These are phyloP conservation scores for Daktulosphaira vitifoliae DNA, from an alignment of 1,140 invertebrate genomes.

Conservation along the genomic window DNA sequence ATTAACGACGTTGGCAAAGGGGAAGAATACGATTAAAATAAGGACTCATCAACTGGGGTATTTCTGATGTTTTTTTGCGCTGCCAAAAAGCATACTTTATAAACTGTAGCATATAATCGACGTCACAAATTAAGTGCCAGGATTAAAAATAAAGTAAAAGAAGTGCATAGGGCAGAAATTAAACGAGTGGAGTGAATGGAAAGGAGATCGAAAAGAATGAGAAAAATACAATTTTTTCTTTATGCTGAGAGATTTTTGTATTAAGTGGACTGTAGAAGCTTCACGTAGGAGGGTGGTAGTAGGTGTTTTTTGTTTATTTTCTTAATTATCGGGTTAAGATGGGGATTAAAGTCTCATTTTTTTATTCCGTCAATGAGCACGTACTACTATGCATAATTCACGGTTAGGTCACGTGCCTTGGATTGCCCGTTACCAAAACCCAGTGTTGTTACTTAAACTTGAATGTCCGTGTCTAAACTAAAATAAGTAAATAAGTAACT, in stretches of 20 bases:
- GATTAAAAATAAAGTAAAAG: slow-evolving; percentile 12
- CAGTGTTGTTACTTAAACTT: background rate
- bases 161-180: background rate
- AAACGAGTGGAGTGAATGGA: background rate
- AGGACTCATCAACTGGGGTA: background rate
- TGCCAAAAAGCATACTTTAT: background rate
- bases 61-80: slow-evolving; percentile 3
- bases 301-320: slow-evolving; percentile 21
- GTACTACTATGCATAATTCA: slow-evolving; percentile 24
- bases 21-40: slow-evolving; percentile 17
- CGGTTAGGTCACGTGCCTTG: slow-evolving; percentile 18
- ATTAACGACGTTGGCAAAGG: slow-evolving; percentile 17
- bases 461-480: background rate
- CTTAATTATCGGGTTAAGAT: slow-evolving; percentile 33
- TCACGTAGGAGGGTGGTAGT: too few relatives aligned
- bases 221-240: background rate
- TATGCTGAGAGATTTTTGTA: background rate
- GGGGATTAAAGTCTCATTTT: slow-evolving; percentile 29
- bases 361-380: slow-evolving; percentile 24
- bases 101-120: background rate
- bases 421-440: background rate
- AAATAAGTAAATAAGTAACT: too few relatives aligned
- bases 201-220: background rate
- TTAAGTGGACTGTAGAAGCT: background rate
- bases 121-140: slow-evolving; percentile 28